Conservation (phyloP, 2,888 invertebrate genomes). For the Gisinianus flammeolus region DNA sequence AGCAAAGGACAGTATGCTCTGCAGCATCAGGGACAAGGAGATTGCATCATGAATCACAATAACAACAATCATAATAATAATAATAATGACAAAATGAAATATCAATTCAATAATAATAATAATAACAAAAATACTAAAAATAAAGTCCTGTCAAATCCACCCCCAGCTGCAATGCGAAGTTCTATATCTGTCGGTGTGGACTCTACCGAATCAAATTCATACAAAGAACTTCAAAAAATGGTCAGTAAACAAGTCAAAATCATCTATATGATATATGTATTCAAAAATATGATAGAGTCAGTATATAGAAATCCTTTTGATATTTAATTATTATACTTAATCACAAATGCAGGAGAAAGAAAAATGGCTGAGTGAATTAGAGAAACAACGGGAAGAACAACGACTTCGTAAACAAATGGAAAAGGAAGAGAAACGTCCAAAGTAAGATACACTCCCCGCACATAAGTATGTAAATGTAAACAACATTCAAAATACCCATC, state of each 20-base stretch:
- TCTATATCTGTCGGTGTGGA: conserved; percentile 53
- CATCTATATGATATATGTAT: neutral
- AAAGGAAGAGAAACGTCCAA: conserved; percentile 54
- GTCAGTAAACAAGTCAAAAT: no score
- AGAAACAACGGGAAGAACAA: conserved; percentile 62
- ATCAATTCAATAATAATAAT: neutral
- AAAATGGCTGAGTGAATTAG: conserved; percentile 61
- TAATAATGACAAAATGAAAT: neutral
- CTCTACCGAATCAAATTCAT: conserved; percentile 40
- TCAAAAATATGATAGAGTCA: neutral
- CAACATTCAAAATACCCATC: no score
- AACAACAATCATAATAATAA: neutral
- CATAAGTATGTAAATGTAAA: no score
- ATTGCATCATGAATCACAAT: neutral
- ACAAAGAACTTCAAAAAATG: conserved; percentile 47
- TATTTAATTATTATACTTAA: neutral
- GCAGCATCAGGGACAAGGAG: conserved; percentile 6
- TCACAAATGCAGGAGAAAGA: conserved; percentile 46
- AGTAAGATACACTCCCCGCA: no score
- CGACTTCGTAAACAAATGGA: conserved; percentile 56
- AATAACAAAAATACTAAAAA: neutral
- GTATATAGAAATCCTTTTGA: neutral
- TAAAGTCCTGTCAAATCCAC: neutral
- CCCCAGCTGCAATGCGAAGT: conserved; percentile 52
- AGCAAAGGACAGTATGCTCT: neutral